Evolutionary conservation across 1,140 invertebrate genomes (phyloP).

Genomic region (Archegozetes longisetosus): DNA sequence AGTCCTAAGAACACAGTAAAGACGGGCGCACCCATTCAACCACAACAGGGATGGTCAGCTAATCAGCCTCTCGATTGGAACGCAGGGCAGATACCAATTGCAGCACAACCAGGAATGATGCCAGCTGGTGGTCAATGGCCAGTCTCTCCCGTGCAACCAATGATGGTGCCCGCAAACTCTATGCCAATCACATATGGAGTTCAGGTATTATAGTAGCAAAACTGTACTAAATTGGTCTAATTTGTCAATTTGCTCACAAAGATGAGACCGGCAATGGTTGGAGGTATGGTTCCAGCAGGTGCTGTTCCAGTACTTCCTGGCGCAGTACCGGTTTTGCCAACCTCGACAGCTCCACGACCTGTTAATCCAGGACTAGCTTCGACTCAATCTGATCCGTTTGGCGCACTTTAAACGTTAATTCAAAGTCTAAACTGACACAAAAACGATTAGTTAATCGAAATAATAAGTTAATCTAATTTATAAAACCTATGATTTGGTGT

Average conservation of each 20-base stretch:
- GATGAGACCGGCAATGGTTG: constrained; percentile 2
- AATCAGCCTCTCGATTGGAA: background rate
- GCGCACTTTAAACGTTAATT: constrained; percentile 5
- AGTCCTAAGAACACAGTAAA: constrained; percentile 14
- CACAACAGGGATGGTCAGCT: background rate
- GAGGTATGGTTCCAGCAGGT: background rate
- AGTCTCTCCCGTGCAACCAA: background rate
- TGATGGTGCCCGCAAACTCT: background rate
- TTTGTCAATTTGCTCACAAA: background rate
- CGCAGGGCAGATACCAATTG: background rate
- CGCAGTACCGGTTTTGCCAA: constrained; percentile 5
- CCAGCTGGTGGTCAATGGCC: background rate
- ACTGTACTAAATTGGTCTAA: background rate
- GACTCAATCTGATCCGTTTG: constrained; percentile 11
- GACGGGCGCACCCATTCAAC: constrained; percentile 3
- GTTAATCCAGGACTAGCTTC: background rate
- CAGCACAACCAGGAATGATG: background rate
- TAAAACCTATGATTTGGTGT: too few relatives aligned
- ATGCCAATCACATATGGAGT: background rate
- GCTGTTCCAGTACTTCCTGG: background rate
- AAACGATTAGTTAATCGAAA: background rate
- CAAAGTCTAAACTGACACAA: background rate
- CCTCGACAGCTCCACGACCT: background rate
- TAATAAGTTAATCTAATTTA: too few relatives aligned
- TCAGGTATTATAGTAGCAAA: background rate